Conservation (phyloP, 2,797 vertebrate species). For the Podarcis lilfordi region DNA sequence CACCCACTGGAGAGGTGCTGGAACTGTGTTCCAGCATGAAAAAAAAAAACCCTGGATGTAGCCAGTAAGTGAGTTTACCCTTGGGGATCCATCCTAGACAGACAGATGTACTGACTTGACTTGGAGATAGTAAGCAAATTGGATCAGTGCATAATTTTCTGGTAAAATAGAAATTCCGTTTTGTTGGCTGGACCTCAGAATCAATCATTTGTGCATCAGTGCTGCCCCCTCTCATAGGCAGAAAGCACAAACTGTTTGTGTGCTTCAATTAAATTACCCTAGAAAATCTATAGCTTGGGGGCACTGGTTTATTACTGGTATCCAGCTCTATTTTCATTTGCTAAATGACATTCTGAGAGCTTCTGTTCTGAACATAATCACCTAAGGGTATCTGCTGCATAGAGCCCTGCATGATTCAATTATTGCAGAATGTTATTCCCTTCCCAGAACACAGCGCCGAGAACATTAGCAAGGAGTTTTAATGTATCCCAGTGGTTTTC, state of each 20-base stretch:
- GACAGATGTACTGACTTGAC: conserved; percentile 47
- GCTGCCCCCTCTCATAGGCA: conserved; percentile 56
- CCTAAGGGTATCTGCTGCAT: conserved; percentile 69
- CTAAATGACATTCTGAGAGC: conserved; percentile 77
- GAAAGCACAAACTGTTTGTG: conserved; percentile 68
- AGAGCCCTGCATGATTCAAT: conserved; percentile 73
- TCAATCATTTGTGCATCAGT: conserved; percentile 51
- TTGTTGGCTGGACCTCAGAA: conserved; percentile 46
- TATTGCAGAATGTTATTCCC: conserved; percentile 66
- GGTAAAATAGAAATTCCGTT: conserved; percentile 56
- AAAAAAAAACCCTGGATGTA: rapidly evolving
- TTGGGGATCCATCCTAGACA: conserved; percentile 15
- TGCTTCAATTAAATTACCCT: conserved; percentile 74
- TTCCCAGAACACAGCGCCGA: conserved; percentile 54
- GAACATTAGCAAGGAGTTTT: conserved; percentile 57
- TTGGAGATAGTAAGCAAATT: conserved; percentile 53
- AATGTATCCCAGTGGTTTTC: conserved; percentile 58
- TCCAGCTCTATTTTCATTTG: conserved; percentile 78
- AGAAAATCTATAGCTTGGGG: conserved; percentile 75
- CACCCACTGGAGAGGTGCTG: too few species aligned
- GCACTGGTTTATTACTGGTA: conserved; percentile 75
- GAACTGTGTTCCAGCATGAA: too few species aligned
- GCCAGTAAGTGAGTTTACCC: conserved; percentile 1
- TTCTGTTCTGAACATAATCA: conserved; percentile 75
- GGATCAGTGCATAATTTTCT: conserved; percentile 58